Conservation (phyloP, 2,113 vertebrate species). For the Nicator chloris region DNA sequence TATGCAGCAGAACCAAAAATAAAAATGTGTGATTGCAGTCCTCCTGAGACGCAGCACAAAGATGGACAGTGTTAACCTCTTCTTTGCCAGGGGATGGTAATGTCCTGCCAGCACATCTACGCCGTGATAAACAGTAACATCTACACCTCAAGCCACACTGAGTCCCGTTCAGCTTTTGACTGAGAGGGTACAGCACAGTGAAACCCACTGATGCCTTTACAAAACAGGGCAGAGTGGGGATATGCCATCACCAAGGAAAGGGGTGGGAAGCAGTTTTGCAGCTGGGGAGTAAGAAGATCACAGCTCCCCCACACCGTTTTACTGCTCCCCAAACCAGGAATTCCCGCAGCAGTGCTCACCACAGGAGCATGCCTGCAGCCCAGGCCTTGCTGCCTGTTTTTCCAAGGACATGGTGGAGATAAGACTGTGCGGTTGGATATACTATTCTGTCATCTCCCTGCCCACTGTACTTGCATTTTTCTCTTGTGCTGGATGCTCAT, state of each 20-base stretch:
- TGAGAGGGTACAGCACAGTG: neutral
- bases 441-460: neutral
- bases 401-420: neutral
- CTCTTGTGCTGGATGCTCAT: neutral
- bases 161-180: neutral
- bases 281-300: neutral
- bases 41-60: neutral
- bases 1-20: neutral
- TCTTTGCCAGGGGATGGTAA: neutral
- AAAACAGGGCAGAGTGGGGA: neutral
- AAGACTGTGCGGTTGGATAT: neutral
- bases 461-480: neutral
- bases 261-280: neutral
- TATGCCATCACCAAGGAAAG: neutral
- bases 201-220: neutral
- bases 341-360: accelerated
- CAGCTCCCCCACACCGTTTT: accelerated
- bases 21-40: neutral
- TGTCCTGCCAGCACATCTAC: neutral
- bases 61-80: neutral
- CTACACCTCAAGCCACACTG: neutral
- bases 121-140: neutral
- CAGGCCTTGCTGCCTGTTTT: neutral
- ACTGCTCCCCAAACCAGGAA: neutral
- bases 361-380: neutral